Evolutionary conservation across 2,888 invertebrate species (phyloP).

Genomic region (Drosophila anceps): DNA sequence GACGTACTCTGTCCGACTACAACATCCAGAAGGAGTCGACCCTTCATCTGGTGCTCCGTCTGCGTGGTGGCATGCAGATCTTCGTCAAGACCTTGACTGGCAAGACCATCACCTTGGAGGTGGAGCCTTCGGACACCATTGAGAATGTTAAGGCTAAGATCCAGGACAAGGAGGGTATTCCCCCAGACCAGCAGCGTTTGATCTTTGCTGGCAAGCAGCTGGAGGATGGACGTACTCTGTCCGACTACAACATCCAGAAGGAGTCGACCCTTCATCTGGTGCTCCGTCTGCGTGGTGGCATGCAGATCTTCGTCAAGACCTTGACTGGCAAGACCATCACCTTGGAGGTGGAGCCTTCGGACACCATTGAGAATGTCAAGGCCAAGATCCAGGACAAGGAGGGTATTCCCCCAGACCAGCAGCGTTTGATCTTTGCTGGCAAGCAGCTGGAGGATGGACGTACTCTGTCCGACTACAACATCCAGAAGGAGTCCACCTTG

Average conservation of each 20-base stretch:
- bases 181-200: conserved; percentile 53
- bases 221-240: conserved; percentile 40
- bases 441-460: conserved; percentile 35
- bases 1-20: conserved; percentile 43
- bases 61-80: conserved; percentile 49
- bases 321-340: conserved; percentile 56
- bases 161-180: conserved; percentile 49
- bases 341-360: conserved; percentile 48
- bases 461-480: conserved; percentile 16
- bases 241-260: conserved; percentile 39
- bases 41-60: conserved; percentile 43
- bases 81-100: conserved; percentile 47
- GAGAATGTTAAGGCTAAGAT: conserved; percentile 45
- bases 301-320: conserved; percentile 52
- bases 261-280: conserved; percentile 30
- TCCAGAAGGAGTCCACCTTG: conserved; percentile 40
- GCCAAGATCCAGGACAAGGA: conserved; percentile 56
- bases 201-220: conserved; percentile 47
- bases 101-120: conserved; percentile 50
- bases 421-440: conserved; percentile 40
- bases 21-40: conserved; percentile 51
- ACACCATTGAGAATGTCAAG: conserved; percentile 53
- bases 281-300: conserved; percentile 31
- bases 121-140: conserved; percentile 46
- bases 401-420: conserved; percentile 47